Percentiles rank a stretch among this genome's conserved stretches.
phyloP scores from a whole-genome alignment of 2,888 invertebrate genomes.

The Tenthredo mesomela region DNA sequence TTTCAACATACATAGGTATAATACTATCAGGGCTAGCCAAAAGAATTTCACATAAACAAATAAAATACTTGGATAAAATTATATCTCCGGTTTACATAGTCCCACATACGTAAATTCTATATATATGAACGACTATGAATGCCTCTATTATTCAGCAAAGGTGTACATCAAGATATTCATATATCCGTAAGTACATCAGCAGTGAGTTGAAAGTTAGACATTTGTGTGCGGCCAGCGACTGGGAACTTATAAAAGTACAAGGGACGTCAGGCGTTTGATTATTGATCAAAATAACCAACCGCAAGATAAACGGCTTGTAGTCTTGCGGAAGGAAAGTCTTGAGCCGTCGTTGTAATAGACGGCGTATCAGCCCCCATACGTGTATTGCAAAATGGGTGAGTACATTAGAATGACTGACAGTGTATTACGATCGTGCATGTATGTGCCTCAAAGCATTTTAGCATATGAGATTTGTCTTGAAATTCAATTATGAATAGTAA shows the following conservation, averaged over 20 bases:
- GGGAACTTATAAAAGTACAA: constrained; percentile 39
- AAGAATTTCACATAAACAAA: background rate
- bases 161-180: constrained; percentile 30
- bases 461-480: constrained; percentile 1
- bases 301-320: constrained; percentile 32
- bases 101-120: background rate
- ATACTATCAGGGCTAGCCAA: background rate
- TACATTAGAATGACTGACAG: constrained; percentile 46
- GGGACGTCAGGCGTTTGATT: constrained; percentile 40
- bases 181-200: constrained; percentile 35
- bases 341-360: constrained; percentile 24
- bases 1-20: no score
- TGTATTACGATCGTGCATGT: constrained; percentile 25
- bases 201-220: constrained; percentile 37
- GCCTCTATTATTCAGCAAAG: constrained; percentile 15
- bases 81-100: background rate
- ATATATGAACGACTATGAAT: background rate
- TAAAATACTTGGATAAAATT: background rate
- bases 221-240: background rate
- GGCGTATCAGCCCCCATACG: constrained; percentile 18
- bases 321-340: constrained; percentile 51
- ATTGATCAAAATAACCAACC: constrained; percentile 35
- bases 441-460: background rate
- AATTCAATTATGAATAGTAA: constrained; percentile 37
- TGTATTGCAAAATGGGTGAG: constrained; percentile 37